Evolutionary conservation across 1,140 invertebrate species (phyloP), one percentile per base, ranked within the genome.

Genomic region (Diorhabda sublineata): DNA sequence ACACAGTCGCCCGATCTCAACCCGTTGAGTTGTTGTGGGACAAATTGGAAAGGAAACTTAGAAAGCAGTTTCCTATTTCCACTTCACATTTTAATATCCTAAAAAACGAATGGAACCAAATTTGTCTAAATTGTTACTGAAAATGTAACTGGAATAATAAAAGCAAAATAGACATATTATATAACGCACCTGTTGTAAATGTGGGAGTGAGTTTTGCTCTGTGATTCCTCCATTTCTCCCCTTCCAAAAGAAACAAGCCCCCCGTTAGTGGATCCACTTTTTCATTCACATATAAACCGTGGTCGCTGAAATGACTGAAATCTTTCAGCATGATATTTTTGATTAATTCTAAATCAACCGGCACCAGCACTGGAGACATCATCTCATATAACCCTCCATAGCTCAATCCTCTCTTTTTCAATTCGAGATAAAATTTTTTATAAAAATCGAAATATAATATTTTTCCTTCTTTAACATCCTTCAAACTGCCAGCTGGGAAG

Each of bases 271-370:
- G 75, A 67, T 87, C 84, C 0, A 71, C 74, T 67, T 84, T 76
- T 47, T 79, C 80, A 60, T 82, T 80, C 3, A 76, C 70, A 6
- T 79, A 77, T 0, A 81, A 3, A 2, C 81, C 81, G 58, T 82
- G 75, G 73, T 83, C 80, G 43, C 78, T 75, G 71, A 86, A 86
- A 71, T 75, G 74, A 2, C 70, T 45, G 58, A 85, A 85, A 69
- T 85, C 82, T 61, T 82, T 85, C 0, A 82, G 77, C 0, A 85
- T 45, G 11, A 86, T 76, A 0, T 75, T 42, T 63, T 81, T 81
- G 4, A 85, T 80, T 8, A 87, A 70, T 71, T 83, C 80, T 3
- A 81, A 82, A 76, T 87, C 84, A n/a, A 78, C 74, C 4, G 78
- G 68, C 5, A 73, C 58, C 8, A 63, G 73, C 4, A 72, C 64